These are phyloP conservation scores for Apeltes quadracus DNA, from an alignment of 2,113 vertebrate genomes.

Conservation along the genomic window DNA sequence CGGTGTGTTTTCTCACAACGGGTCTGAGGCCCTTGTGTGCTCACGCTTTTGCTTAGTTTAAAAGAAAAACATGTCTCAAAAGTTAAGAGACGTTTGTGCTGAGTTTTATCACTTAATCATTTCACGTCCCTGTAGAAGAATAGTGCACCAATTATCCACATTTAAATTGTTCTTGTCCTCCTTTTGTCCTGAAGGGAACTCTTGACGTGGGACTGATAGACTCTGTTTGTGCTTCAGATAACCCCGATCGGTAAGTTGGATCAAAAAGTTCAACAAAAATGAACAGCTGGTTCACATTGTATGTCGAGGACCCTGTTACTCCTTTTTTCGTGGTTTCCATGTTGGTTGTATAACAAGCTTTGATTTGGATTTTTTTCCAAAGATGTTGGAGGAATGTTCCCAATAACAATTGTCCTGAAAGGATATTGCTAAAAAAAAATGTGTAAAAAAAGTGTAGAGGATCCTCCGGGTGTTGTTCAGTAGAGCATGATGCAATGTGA, in stretches of 20 bases:
- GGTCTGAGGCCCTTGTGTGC: too few relatives aligned
- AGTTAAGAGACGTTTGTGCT: neutral
- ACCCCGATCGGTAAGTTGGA: constrained; percentile 87
- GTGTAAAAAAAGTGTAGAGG: too few relatives aligned
- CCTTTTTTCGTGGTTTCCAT: neutral
- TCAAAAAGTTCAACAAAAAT: neutral
- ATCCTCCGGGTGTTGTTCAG: neutral
- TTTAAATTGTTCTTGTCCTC: neutral
- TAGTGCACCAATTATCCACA: neutral
- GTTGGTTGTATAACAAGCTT: neutral
- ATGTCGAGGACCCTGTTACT: neutral
- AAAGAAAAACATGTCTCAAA: too few relatives aligned
- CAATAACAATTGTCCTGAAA: neutral
- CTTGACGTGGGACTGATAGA: constrained; percentile 92
- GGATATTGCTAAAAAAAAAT: neutral
- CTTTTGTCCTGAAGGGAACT: constrained; percentile 82
- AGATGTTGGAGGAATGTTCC: neutral
- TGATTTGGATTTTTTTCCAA: neutral
- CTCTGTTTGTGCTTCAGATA: constrained; percentile 93
- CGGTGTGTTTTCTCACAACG: too few relatives aligned
- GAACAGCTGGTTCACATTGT: neutral
- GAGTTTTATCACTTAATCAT: neutral
- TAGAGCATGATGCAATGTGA: neutral
- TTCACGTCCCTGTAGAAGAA: neutral
- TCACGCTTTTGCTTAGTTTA: too few relatives aligned